These are phyloP conservation scores for Anhinga rufa DNA, from an alignment of 2,113 vertebrate genomes.

Conservation along the genomic window DNA sequence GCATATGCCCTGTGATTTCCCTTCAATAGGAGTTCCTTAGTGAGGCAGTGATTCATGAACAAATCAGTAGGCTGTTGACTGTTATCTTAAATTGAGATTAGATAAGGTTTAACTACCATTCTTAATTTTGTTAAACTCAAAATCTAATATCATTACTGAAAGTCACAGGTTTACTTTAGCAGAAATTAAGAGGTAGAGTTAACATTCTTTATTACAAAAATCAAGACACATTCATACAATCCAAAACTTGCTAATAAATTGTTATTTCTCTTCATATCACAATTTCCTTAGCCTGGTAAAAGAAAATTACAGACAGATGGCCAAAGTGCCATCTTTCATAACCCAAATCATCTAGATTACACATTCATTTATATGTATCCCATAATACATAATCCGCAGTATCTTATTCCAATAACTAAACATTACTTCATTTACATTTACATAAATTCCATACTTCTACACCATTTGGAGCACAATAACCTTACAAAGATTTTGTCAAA, in stretches of 20 bases:
- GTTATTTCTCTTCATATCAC: background rate
- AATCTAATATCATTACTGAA: background rate
- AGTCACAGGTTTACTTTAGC: background rate
- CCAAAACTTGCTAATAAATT: slow-evolving; percentile 12
- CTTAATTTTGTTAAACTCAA: background rate
- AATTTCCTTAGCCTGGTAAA: background rate
- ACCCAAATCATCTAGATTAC: slow-evolving; percentile 5
- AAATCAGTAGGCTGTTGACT: background rate
- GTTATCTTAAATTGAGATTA: background rate
- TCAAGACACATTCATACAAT: slow-evolving; percentile 44
- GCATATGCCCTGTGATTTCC: background rate
- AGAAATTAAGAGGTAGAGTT: slow-evolving; percentile 32
- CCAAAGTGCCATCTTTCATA: background rate
- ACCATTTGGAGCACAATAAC: background rate
- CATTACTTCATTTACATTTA: slow-evolving; percentile 13
- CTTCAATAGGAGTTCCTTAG: background rate
- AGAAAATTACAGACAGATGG: background rate
- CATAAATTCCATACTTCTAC: slow-evolving; percentile 21
- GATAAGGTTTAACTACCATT: background rate
- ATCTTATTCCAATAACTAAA: slow-evolving; percentile 12
- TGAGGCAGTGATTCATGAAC: background rate
- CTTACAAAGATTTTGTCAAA: background rate
- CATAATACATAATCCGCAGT: background rate
- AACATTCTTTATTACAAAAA: slow-evolving; percentile 60
- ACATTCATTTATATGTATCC: slow-evolving; percentile 10